Evolutionary conservation across 2,888 invertebrate species (phyloP), one percentile per base, ranked within the genome.

Genomic region (Mythimna albipuncta): DNA sequence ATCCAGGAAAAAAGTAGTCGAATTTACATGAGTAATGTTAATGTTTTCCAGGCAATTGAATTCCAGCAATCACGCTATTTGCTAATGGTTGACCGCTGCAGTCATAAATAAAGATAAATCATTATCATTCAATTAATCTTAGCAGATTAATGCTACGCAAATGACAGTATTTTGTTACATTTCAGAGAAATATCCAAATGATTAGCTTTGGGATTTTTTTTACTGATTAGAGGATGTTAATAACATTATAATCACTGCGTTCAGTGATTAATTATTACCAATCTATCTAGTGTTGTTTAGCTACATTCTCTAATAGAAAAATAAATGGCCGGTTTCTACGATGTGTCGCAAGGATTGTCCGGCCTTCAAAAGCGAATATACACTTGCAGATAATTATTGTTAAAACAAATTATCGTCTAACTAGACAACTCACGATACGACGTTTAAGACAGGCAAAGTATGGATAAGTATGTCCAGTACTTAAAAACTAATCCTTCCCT

Each of bases 81-180:
- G 79, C 77, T 76, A 77, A 79, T 85, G 77, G n/a, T 52, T 57
- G 71, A 70, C 75, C 26, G 38, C 47, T 70, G 32, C 32, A 44
- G 70, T 69, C 81, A 73, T 78, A 83, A 79, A 81, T 62, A 75
- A 70, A 79, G 86, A 85, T 86, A 86, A 83, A 78, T 73, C 62
- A 81, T 75, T 85, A 85, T 85, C 85, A 64, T 66, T 72, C 64
- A 76, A 79, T 84, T 81, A 75, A 85, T 86, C 84, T 83, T 50
- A 66, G 21, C 58, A 78, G 85, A 86, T 85, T 81, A 85, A 61
- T 70, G n/a, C 21, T 69, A n/a, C 54, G 26, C 32, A 71, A 80
- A 74, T 50, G 68, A 72, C 41, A 63, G 59, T 41, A 70, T 72
- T 70, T 64, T 63, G 47, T 74, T 69, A 54, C 71, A 54, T 78